These are phyloP conservation scores for Hololepta plana DNA, from an alignment of 2,888 invertebrate genomes.

Conservation along the genomic window DNA sequence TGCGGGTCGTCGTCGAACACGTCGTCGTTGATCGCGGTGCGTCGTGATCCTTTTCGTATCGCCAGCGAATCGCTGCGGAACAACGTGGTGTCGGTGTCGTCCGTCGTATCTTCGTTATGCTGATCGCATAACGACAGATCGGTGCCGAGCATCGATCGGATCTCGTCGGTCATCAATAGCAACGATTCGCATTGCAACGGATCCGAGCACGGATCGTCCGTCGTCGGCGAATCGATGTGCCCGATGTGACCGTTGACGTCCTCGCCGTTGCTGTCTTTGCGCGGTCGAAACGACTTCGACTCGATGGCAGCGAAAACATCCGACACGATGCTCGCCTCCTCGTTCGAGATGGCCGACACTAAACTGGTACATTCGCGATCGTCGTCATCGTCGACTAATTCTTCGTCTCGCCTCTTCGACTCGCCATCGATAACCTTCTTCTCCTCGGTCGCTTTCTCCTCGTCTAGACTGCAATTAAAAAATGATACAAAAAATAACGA, in stretches of 20 bases:
- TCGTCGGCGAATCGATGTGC: constrained; percentile 74
- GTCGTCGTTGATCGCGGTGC: too few relatives aligned
- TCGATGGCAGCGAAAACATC: constrained; percentile 46
- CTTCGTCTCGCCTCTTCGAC: constrained; percentile 4
- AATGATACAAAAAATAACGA: too few relatives aligned
- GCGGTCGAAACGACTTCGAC: constrained; percentile 24
- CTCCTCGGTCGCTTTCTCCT: too few relatives aligned
- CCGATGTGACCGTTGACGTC: constrained; percentile 39
- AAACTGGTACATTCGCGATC: constrained; percentile 41
- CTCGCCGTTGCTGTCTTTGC: constrained; percentile 29
- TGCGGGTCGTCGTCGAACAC: too few relatives aligned
- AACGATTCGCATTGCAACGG: constrained; percentile 60
- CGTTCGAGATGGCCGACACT: constrained; percentile 43
- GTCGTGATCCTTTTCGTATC: constrained; percentile 19
- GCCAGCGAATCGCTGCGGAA: constrained; percentile 34
- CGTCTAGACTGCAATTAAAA: constrained; percentile 17
- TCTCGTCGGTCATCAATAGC: constrained; percentile 61
- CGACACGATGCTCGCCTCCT: constrained; percentile 51
- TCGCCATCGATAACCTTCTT: constrained; percentile 5
- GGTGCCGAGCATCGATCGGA: constrained; percentile 20
- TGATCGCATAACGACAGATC: too few relatives aligned
- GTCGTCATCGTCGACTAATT: constrained; percentile 26
- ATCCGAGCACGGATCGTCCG: constrained; percentile 55
- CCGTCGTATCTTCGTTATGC: too few relatives aligned
- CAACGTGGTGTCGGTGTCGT: constrained; percentile 45